Evolutionary conservation across 2,888 invertebrate species (phyloP), one percentile per base, ranked within the genome.

Genomic region (Gerris lacustris): DNA sequence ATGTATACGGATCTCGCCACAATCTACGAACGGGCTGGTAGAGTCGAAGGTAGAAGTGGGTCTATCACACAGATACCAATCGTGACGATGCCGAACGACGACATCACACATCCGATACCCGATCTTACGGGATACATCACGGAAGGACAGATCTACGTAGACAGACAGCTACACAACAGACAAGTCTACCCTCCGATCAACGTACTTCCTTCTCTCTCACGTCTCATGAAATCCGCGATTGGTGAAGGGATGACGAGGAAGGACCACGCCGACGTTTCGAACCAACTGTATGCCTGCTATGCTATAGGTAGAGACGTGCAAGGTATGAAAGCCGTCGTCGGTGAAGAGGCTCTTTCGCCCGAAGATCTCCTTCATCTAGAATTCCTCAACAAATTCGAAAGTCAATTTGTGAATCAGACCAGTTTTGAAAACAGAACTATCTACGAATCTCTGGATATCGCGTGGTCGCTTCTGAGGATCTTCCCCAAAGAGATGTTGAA

Each of bases 1-100:
- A 99, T 99, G 99, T 99, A 99, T 96, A 99, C 99, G 72, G 98
- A 99, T 90, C 90, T 99, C 87, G 99, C 99, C 74, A 99, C 98
- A 17, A 99, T 99, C 82, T 99, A 99, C 83, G 99, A 99, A 84
- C 88, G 98, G 77, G 99, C 99, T 76, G 99, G 99, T 63, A 92
- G 99, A 81, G 98, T 99, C 44, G 98, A 99, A 81, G 99, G 99
- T 70, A 87, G 99, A 78, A 96, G 96, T 81, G 98, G 98, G 43
- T 98, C 98, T 76, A 99, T 99, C 82, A 99, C 99, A 0, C 99
- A 99, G 84, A 99, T 99, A 82, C 99, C 99, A 76, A 99, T 99
- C 82, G 84, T 99, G 74, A 99, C 98, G 83, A 99, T 99, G 99
- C 99, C 99, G 76, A 99, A 99, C 86, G 99, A 99, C 80, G 98